phyloP scores from a whole-genome alignment of 2,797 vertebrate species.

The Dendrocincla fuliginosa region DNA sequence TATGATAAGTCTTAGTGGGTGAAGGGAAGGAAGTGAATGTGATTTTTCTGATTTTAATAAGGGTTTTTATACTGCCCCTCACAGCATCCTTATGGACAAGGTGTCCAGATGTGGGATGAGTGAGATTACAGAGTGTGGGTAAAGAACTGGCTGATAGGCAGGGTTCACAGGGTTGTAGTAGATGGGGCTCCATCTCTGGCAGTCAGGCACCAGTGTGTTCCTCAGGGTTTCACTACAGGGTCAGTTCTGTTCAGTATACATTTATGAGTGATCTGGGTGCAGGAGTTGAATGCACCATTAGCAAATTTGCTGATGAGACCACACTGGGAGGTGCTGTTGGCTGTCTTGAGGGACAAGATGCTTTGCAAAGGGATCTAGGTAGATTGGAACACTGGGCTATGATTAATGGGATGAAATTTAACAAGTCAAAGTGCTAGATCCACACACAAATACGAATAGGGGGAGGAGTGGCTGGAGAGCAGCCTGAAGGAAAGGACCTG shows the following conservation, averaged over 20 bases:
- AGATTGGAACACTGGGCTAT: background rate
- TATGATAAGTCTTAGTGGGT: background rate
- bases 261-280: background rate
- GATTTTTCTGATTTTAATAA: background rate
- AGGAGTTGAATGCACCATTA: background rate
- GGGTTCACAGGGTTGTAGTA: background rate
- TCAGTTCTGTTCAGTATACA: rapidly evolving
- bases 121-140: rapidly evolving
- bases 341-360: background rate
- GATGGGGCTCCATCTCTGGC: background rate
- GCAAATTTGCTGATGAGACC: background rate
- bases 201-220: rapidly evolving
- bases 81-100: background rate
- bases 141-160: background rate
- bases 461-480: background rate
- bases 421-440: rapidly evolving
- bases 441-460: too few relatives aligned
- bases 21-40: background rate
- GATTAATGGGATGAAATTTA: background rate
- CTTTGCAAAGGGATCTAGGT: background rate
- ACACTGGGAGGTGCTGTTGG: background rate
- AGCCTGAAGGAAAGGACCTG: background rate
- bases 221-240: background rate
- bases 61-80: background rate
- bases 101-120: background rate